Evolutionary conservation across 2,113 vertebrate species (phyloP).

Genomic region (Piprites chloris): DNA sequence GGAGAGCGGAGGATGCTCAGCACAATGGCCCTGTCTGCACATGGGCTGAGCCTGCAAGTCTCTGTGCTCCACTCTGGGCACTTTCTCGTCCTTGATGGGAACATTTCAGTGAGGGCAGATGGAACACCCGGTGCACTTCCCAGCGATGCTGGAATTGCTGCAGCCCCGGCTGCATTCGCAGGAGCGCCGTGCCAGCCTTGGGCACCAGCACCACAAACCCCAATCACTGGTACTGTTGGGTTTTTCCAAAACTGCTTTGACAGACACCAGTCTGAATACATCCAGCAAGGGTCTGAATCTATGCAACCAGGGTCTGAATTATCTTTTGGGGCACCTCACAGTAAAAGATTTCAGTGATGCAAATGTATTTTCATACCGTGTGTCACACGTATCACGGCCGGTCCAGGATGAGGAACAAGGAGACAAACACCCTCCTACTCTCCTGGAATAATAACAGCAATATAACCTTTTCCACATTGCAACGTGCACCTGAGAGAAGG

Average conservation of each 20-base stretch:
- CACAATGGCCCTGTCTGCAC: neutral
- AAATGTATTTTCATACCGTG: neutral
- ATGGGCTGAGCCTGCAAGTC: neutral
- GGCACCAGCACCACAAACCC: neutral
- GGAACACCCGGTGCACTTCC: fast-evolving
- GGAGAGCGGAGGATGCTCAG: neutral
- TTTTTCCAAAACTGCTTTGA: neutral
- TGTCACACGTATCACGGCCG: fast-evolving
- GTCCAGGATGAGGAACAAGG: neutral
- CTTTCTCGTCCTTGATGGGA: neutral
- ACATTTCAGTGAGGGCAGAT: neutral
- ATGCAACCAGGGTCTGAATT: neutral
- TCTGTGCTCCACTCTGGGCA: neutral
- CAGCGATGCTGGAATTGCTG: neutral
- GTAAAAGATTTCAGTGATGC: neutral
- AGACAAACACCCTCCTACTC: neutral
- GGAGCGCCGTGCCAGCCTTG: neutral
- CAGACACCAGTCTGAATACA: neutral
- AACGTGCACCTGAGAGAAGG: neutral
- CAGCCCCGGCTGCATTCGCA: neutral
- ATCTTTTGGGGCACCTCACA: neutral
- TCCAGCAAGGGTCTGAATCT: neutral
- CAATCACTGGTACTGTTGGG: neutral
- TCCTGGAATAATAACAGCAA: neutral
- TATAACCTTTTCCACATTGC: neutral